Conservation (phyloP, 1,140 invertebrate species). For the Heliconius congener region DNA sequence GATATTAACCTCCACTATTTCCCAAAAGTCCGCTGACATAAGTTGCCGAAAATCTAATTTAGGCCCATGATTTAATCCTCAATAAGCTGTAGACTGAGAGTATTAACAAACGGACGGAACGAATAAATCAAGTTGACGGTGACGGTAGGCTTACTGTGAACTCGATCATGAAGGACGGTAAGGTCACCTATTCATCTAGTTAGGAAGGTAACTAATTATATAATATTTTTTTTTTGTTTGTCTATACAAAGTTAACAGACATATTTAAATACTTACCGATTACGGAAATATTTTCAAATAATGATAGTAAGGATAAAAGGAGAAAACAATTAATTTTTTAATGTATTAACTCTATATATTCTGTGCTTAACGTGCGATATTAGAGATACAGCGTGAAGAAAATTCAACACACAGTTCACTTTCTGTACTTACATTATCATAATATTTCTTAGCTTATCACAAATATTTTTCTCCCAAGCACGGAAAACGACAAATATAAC, state of each 20-base stretch:
- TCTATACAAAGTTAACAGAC: too few relatives aligned
- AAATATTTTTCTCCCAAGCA: not conserved
- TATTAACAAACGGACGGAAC: conserved; percentile 29
- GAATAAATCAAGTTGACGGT: conserved; percentile 30
- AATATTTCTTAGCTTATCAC: not conserved
- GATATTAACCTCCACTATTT: not conserved
- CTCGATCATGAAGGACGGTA: conserved; percentile 20
- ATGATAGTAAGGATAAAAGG: too few relatives aligned
- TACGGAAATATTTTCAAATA: too few relatives aligned
- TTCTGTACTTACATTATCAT: too few relatives aligned
- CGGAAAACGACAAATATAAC: not conserved
- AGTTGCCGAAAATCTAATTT: conserved; percentile 33
- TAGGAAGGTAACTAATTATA: not conserved
- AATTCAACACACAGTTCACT: too few relatives aligned
- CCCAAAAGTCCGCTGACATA: conserved; percentile 1
- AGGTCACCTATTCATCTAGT: not conserved
- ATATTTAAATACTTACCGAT: too few relatives aligned
- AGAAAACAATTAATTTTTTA: too few relatives aligned
- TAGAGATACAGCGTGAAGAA: too few relatives aligned
- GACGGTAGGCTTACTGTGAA: conserved; percentile 22
- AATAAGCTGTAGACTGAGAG: conserved; percentile 29
- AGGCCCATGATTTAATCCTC: conserved; percentile 23
- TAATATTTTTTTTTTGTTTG: too few relatives aligned
- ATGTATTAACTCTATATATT: too few relatives aligned
- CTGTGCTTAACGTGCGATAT: too few relatives aligned